Percentiles rank a stretch among this genome's conserved stretches.
Conservation (phyloP, 2,888 invertebrate species). For the Cryptocheilus praepositus region DNA sequence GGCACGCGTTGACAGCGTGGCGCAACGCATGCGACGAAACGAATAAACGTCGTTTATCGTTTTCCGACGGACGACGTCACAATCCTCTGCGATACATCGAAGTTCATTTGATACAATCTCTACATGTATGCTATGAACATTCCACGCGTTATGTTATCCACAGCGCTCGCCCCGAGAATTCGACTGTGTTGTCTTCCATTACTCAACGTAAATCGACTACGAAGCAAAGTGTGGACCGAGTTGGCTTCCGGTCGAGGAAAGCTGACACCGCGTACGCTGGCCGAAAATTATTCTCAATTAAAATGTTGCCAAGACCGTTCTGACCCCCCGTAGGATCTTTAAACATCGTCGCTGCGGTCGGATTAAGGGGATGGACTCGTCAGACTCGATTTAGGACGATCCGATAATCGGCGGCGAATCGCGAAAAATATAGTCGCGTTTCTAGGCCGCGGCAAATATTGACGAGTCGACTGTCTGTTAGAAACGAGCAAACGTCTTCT, state of each 20-base stretch:
- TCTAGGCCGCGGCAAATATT: neutral
- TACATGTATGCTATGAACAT: neutral
- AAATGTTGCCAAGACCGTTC: neutral
- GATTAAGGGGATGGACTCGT: neutral
- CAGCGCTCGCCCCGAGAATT: constrained; percentile 16
- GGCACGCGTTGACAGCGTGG: too few relatives aligned
- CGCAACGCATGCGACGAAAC: neutral
- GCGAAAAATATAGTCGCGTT: neutral
- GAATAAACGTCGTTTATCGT: constrained; percentile 2
- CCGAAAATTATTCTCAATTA: neutral
- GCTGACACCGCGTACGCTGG: constrained; percentile 6
- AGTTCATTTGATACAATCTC: constrained; percentile 13
- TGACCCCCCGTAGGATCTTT: neutral
- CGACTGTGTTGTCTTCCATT: constrained; percentile 43
- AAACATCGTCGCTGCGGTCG: constrained; percentile 9
- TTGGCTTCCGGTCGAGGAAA: neutral
- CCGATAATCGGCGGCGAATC: constrained; percentile 10
- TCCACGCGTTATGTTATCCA: neutral
- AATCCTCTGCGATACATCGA: constrained; percentile 3
- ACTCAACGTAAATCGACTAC: neutral
- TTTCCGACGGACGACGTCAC: neutral
- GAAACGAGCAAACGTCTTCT: constrained; percentile 19
- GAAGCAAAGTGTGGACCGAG: constrained; percentile 1
- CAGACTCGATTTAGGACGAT: neutral
- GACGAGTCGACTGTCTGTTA: constrained; percentile 25